Evolutionary conservation across 2,113 vertebrate genomes (phyloP).

Genomic region (Panthera tigris): DNA sequence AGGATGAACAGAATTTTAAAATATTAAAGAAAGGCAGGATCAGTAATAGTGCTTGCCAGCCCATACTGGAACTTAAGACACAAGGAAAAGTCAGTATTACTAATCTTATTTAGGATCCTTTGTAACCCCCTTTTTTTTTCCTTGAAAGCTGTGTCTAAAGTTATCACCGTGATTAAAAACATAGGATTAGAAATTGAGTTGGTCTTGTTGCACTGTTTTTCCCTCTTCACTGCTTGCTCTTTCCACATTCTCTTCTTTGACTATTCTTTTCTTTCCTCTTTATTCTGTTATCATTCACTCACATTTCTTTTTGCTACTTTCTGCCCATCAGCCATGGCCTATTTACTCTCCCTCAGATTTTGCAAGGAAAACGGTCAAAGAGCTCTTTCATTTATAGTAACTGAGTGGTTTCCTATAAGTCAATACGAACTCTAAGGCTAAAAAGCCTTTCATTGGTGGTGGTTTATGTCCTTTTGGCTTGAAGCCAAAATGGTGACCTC

Average conservation of each 20-base stretch:
- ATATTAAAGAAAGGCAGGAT: not conserved
- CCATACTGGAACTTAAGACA: not conserved
- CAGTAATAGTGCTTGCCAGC: not conserved
- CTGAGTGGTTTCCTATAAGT: slow-evolving; percentile 24
- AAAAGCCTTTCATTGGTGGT: not conserved
- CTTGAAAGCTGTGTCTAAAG: not conserved
- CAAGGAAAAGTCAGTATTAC: not conserved
- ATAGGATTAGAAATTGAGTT: not conserved
- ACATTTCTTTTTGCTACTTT: not conserved
- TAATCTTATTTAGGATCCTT: not conserved
- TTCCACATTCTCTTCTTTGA: not conserved
- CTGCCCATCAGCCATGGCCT: not conserved
- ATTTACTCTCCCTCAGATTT: not conserved
- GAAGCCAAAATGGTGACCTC: not conserved
- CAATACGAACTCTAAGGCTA: not conserved
- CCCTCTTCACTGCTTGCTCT: not conserved
- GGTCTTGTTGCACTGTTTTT: not conserved
- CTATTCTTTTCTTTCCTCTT: not conserved
- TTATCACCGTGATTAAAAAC: not conserved
- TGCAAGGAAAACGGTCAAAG: slow-evolving; percentile 20
- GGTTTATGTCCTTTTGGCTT: slow-evolving; percentile 3
- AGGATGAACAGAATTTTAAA: not conserved
- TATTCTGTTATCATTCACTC: not conserved
- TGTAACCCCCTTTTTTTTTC: not conserved
- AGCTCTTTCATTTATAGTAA: slow-evolving; percentile 34